phyloP scores from a whole-genome alignment of 2,888 invertebrate genomes.

The Liodrosophila aerea region DNA sequence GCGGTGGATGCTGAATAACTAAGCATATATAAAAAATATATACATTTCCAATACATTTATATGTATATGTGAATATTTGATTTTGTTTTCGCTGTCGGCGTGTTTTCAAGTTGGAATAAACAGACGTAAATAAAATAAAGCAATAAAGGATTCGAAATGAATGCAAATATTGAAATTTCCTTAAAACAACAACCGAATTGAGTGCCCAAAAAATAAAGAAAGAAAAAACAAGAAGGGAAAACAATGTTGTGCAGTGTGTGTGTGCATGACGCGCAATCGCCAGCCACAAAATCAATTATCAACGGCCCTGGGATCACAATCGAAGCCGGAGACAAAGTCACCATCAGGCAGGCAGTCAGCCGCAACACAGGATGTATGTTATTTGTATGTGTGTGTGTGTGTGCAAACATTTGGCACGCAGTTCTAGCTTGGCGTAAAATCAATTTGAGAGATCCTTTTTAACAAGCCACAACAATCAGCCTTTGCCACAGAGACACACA shows the following conservation, averaged over 20 bases:
- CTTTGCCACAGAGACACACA: constrained; percentile 33
- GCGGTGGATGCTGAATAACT: constrained; percentile 60
- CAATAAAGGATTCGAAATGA: constrained; percentile 63
- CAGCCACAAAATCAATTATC: constrained; percentile 80
- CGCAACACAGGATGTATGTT: constrained; percentile 50
- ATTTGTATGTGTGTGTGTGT: constrained; percentile 38
- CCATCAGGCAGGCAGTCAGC: constrained; percentile 8
- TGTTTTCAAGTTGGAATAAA: constrained; percentile 45
- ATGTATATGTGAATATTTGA: constrained; percentile 10
- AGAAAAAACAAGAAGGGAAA: constrained; percentile 7
- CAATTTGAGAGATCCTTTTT: constrained; percentile 70
- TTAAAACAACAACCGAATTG: constrained; percentile 38
- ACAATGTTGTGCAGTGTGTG: constrained; percentile 29
- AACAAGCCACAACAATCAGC: constrained; percentile 63
- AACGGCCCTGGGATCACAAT: constrained; percentile 59
- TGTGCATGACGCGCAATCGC: constrained; percentile 54
- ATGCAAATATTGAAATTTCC: constrained; percentile 65
- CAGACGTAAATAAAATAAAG: constrained; percentile 17
- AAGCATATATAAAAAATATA: constrained; percentile 10
- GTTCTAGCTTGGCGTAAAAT: constrained; percentile 70
- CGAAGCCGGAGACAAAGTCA: neutral
- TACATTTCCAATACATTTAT: constrained; percentile 1
- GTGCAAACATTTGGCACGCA: constrained; percentile 65
- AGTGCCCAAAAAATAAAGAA: constrained; percentile 21
- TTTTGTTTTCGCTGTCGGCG: constrained; percentile 48